Evolutionary conservation across 2,797 vertebrate genomes (phyloP).

Genomic region (Gymnothorax reevesii): DNA sequence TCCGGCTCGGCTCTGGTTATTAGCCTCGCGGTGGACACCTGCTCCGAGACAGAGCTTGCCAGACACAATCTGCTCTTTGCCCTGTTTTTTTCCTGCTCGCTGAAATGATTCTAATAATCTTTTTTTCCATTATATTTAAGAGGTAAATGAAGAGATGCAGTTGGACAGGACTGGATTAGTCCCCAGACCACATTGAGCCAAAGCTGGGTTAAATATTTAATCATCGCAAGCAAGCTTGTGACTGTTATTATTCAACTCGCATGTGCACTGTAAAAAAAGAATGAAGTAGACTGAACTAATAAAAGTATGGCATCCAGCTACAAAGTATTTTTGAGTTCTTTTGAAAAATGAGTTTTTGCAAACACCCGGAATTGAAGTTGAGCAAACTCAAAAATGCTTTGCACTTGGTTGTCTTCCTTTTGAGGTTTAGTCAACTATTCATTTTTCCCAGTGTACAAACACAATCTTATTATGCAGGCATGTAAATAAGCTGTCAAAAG

Average conservation of each 20-base stretch:
- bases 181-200: neutral
- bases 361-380: too few relatives aligned
- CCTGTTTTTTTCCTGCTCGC: neutral
- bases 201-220: neutral
- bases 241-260: too few relatives aligned
- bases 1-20: neutral
- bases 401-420: too few relatives aligned
- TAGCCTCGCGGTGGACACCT: conserved; percentile 1
- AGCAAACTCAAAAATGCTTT: too few relatives aligned
- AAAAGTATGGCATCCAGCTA: too few relatives aligned
- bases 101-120: conserved; percentile 1
- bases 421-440: too few relatives aligned
- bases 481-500: neutral
- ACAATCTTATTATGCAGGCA: neutral
- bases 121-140: conserved; percentile 18
- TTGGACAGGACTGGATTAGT: conserved; percentile 4
- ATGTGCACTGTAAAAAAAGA: too few relatives aligned
- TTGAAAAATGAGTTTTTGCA: too few relatives aligned
- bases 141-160: conserved; percentile 11
- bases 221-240: neutral
- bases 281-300: too few relatives aligned
- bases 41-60: conserved; percentile 1
- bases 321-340: too few relatives aligned
- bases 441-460: neutral
- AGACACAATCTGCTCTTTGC: conserved; percentile 1